These are phyloP conservation scores for Archips xylosteana DNA, from an alignment of 2,888 invertebrate species.

Conservation along the genomic window DNA sequence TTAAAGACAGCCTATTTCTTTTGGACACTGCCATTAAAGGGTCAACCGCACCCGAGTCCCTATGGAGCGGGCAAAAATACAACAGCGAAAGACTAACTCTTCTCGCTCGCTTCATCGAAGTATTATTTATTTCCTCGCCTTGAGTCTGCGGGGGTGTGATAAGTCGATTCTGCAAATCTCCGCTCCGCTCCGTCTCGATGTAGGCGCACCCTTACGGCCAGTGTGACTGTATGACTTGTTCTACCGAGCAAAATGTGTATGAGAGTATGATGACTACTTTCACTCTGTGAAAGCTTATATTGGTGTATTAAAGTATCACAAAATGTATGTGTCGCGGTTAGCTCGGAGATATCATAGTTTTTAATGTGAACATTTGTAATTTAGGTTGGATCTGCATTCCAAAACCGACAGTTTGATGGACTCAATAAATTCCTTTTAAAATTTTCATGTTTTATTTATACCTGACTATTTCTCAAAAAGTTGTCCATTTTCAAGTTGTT, in stretches of 20 bases:
- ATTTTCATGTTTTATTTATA: conserved; percentile 43
- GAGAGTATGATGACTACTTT: conserved; percentile 22
- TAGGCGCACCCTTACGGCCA: neutral
- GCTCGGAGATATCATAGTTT: conserved; percentile 62
- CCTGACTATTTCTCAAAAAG: too few relatives aligned
- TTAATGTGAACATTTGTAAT: conserved; percentile 67
- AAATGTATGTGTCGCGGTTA: conserved; percentile 45
- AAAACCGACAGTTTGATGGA: conserved; percentile 82
- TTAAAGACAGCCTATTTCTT: too few relatives aligned
- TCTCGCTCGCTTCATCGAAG: too few relatives aligned
- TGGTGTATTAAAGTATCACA: conserved; percentile 46
- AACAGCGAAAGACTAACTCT: too few relatives aligned
- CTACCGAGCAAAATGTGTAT: conserved; percentile 18
- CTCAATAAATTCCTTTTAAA: conserved; percentile 72
- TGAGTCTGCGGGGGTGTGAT: too few relatives aligned
- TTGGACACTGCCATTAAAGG: too few relatives aligned
- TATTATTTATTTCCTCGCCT: too few relatives aligned
- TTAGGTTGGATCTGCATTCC: conserved; percentile 82
- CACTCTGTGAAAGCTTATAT: conserved; percentile 28
- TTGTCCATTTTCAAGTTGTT: too few relatives aligned
- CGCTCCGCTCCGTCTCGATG: neutral
- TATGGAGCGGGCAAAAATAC: too few relatives aligned
- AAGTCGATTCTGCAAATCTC: too few relatives aligned
- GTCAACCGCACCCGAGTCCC: too few relatives aligned
- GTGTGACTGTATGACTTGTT: conserved; percentile 26